These are phyloP conservation scores for Rhyacophila brunnea DNA, from an alignment of 1,140 invertebrate species.

Conservation along the genomic window DNA sequence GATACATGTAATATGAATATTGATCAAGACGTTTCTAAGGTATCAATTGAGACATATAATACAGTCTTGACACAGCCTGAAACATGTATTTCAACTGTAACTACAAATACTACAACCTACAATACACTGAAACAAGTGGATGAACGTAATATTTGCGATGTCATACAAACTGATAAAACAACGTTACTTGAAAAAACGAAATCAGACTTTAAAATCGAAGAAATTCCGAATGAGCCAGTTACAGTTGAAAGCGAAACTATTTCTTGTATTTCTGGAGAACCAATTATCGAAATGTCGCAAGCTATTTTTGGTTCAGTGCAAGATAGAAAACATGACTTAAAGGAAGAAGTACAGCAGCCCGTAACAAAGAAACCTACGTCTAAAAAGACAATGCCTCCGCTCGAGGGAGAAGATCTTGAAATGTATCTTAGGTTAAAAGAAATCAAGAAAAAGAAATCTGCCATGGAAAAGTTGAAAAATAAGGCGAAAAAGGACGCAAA, in stretches of 20 bases:
- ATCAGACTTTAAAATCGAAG: too few relatives aligned
- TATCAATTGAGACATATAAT: too few relatives aligned
- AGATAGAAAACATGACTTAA: conserved; percentile 39
- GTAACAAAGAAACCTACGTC: conserved; percentile 23
- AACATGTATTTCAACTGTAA: too few relatives aligned
- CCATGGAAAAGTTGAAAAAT: conserved; percentile 10
- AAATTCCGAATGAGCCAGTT: too few relatives aligned
- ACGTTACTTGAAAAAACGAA: too few relatives aligned
- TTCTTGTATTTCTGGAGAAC: not conserved
- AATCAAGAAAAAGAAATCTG: conserved; percentile 27
- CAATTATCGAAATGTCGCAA: conserved; percentile 23
- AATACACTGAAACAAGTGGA: too few relatives aligned
- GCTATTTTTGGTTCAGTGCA: conserved; percentile 53
- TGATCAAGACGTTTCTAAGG: too few relatives aligned
- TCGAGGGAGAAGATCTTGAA: conserved; percentile 27
- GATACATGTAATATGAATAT: not conserved
- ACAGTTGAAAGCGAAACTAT: not conserved
- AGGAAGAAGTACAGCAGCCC: conserved; percentile 22
- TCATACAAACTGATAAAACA: too few relatives aligned
- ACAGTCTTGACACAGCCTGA: too few relatives aligned
- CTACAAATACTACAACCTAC: too few relatives aligned
- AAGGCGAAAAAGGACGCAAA: conserved; percentile 23
- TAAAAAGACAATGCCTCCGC: conserved; percentile 28
- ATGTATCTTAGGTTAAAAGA: conserved; percentile 24
- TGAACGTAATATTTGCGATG: too few relatives aligned